A percentile compares a stretch with the other conserved stretches of the same genome.
Evolutionary conservation across 1,140 invertebrate genomes (phyloP).

Genomic region (Diplogasteroides magnus): DNA sequence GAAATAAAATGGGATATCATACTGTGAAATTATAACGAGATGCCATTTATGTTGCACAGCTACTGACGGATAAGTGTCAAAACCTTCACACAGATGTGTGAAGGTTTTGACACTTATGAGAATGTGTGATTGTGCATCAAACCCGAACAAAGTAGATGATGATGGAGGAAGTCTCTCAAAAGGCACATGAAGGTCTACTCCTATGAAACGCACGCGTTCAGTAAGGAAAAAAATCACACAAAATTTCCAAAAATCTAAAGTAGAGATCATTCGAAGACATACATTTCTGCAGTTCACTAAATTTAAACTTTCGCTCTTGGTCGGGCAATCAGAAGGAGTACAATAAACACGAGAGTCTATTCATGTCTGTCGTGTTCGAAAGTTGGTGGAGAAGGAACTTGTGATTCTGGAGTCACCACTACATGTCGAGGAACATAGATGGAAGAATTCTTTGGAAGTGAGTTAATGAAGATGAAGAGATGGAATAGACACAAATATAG

Average conservation of each 20-base stretch:
- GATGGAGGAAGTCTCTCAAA: too few relatives aligned
- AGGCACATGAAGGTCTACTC: conserved; percentile 88
- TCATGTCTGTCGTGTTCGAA: conserved; percentile 2
- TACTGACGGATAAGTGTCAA: too few relatives aligned
- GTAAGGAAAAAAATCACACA: not conserved
- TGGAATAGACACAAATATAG: not conserved
- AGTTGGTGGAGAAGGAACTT: conserved; percentile 6
- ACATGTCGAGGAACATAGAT: conserved; percentile 7
- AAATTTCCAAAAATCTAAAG: not conserved
- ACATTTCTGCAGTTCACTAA: too few relatives aligned
- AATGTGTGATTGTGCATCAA: too few relatives aligned
- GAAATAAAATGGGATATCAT: too few relatives aligned
- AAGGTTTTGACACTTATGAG: too few relatives aligned
- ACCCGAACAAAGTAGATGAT: too few relatives aligned
- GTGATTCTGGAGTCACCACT: not conserved
- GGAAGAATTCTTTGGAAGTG: not conserved
- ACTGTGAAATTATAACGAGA: too few relatives aligned
- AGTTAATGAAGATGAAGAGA: not conserved
- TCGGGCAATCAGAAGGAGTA: not conserved
- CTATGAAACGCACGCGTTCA: conserved; percentile 56
- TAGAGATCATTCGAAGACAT: too few relatives aligned
- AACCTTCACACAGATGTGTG: too few relatives aligned
- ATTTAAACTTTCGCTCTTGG: too few relatives aligned
- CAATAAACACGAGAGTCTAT: not conserved
- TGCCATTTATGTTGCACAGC: too few relatives aligned